Conservation (phyloP, 2,888 invertebrate genomes). For the Ecdyonurus torrentis region DNA sequence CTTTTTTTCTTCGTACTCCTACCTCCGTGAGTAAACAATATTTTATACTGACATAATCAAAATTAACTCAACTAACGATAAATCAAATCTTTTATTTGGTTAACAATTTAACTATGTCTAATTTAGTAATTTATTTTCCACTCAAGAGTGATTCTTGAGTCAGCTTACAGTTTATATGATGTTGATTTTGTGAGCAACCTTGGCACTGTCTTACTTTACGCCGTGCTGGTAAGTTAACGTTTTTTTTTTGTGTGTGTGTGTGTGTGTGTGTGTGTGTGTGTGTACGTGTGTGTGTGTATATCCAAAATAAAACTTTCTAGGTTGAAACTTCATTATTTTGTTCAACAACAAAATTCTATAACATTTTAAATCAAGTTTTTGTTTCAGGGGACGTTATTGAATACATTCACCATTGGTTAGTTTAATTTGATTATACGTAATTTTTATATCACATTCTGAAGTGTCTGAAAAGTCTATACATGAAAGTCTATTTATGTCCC, state of each 20-base stretch:
- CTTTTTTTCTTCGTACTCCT: slow-evolving; percentile 33
- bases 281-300: no score
- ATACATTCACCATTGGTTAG: slow-evolving; percentile 23
- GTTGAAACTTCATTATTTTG: neutral
- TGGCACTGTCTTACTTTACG: slow-evolving; percentile 34
- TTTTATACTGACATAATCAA: no score
- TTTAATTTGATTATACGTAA: neutral
- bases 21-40: slow-evolving; percentile 34
- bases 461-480: no score
- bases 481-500: no score
- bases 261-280: no score
- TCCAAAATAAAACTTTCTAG: no score
- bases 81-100: slow-evolving; percentile 15
- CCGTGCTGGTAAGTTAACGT: slow-evolving; percentile 24
- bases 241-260: no score
- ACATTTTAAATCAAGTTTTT: no score
- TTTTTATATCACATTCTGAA: no score
- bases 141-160: slow-evolving; percentile 36
- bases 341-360: no score
- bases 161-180: slow-evolving; percentile 40
- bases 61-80: no score
- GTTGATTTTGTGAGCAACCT: slow-evolving; percentile 40
- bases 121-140: neutral
- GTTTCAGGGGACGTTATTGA: slow-evolving; percentile 29
- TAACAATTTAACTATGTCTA: neutral